Percentiles rank a stretch among this genome's conserved stretches.
These are phyloP conservation scores for Alcis repandata DNA, from an alignment of 2,888 invertebrate species.

Conservation along the genomic window DNA sequence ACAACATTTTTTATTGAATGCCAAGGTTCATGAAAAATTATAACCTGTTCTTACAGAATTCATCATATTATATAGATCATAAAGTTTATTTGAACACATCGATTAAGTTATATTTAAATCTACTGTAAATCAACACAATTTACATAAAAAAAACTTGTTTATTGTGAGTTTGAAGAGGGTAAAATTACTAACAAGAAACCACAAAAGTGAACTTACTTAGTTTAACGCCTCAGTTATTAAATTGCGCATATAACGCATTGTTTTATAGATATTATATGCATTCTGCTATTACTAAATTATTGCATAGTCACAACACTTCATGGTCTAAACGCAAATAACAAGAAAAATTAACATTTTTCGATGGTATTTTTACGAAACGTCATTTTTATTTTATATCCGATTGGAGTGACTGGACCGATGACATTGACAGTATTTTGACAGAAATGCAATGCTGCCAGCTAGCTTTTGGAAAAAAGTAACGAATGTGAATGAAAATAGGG, in stretches of 20 bases:
- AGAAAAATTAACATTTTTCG: slow-evolving; percentile 50
- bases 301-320: slow-evolving; percentile 49
- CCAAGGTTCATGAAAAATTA: slow-evolving; percentile 19
- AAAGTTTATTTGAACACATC: neutral
- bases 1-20: slow-evolving; percentile 39
- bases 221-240: slow-evolving; percentile 55
- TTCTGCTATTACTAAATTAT: slow-evolving; percentile 50
- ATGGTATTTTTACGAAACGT: slow-evolving; percentile 56
- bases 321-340: slow-evolving; percentile 17
- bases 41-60: slow-evolving; percentile 30
- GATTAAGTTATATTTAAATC: neutral
- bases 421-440: neutral
- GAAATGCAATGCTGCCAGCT: no score
- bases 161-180: slow-evolving; percentile 14
- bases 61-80: no score
- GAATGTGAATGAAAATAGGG: no score
- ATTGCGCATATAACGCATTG: slow-evolving; percentile 54
- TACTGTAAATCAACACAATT: neutral
- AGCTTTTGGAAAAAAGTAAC: no score
- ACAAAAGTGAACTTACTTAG: slow-evolving; percentile 70
- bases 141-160: slow-evolving; percentile 12
- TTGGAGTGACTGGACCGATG: no score
- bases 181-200: slow-evolving; percentile 67
- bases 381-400: neutral
- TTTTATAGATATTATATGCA: slow-evolving; percentile 54